Conservation (phyloP, 2,888 invertebrate species). For the Gari tellinella region DNA sequence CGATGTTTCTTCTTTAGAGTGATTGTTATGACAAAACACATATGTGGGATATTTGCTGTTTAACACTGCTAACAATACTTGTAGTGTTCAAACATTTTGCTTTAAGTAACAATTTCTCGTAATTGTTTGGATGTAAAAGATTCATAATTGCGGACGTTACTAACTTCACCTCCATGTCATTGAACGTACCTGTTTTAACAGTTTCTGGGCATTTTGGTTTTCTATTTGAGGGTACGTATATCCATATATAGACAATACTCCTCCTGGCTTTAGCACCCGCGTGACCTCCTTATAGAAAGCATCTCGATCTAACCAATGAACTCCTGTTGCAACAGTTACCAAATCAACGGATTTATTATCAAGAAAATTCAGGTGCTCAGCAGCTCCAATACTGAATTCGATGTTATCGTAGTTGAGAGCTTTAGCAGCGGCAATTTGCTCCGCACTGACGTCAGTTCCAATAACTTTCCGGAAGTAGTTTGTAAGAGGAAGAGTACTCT, state of each 20-base stretch:
- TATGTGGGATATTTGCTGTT: too few species aligned
- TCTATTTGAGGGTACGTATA: conserved; percentile 66
- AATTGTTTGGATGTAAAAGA: too few species aligned
- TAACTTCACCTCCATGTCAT: too few species aligned
- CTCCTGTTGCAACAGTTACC: conserved; percentile 84
- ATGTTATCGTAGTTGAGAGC: conserved; percentile 14
- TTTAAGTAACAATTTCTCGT: too few species aligned
- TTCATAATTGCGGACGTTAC: too few species aligned
- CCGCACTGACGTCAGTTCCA: conserved; percentile 84
- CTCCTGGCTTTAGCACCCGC: conserved; percentile 84
- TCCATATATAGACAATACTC: conserved; percentile 83
- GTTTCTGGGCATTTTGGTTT: conserved; percentile 42
- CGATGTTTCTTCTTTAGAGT: too few species aligned
- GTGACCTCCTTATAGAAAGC: conserved; percentile 84
- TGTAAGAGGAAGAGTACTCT: conserved; percentile 84
- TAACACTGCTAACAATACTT: too few species aligned
- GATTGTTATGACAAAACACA: too few species aligned
- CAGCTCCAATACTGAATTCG: conserved; percentile 79
- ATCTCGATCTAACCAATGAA: conserved; percentile 85
- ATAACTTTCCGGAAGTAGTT: conserved; percentile 84
- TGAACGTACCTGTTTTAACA: too few species aligned
- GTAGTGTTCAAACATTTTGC: too few species aligned
- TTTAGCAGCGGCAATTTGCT: conserved; percentile 39
- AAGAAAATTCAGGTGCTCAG: conserved; percentile 82
- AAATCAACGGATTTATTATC: conserved; percentile 76